phyloP scores from a whole-genome alignment of 2,888 invertebrate species.

The Erebia epiphron region DNA sequence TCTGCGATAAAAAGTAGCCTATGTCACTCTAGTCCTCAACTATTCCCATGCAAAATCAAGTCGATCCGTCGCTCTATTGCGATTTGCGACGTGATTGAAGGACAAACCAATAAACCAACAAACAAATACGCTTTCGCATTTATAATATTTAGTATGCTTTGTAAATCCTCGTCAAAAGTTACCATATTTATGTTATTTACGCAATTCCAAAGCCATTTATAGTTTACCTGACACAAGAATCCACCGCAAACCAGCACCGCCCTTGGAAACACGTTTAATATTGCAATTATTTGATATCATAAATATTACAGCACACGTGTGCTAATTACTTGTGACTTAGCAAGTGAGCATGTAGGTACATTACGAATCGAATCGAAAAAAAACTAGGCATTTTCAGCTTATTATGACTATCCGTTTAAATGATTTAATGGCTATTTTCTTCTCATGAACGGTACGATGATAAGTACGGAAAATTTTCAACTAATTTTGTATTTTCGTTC shows the following conservation, averaged over 20 bases:
- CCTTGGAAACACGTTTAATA: conserved; percentile 37
- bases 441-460: no score
- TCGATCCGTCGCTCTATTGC: no score
- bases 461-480: no score
- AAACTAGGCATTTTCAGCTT: background rate
- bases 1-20: no score
- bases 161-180: background rate
- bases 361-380: background rate
- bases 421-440: no score
- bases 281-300: conserved; percentile 40
- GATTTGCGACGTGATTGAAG: no score
- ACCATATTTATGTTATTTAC: conserved; percentile 5
- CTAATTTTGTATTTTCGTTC: no score
- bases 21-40: no score
- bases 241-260: conserved; percentile 25
- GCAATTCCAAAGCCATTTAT: conserved; percentile 17
- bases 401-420: background rate
- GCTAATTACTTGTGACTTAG: conserved; percentile 15
- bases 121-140: no score
- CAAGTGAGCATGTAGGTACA: background rate
- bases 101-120: no score
- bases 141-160: background rate
- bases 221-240: conserved; percentile 24
- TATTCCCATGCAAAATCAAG: no score
- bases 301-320: conserved; percentile 37